Conservation (phyloP, 2,113 vertebrate species). For the Illadopsis cleaveri region DNA sequence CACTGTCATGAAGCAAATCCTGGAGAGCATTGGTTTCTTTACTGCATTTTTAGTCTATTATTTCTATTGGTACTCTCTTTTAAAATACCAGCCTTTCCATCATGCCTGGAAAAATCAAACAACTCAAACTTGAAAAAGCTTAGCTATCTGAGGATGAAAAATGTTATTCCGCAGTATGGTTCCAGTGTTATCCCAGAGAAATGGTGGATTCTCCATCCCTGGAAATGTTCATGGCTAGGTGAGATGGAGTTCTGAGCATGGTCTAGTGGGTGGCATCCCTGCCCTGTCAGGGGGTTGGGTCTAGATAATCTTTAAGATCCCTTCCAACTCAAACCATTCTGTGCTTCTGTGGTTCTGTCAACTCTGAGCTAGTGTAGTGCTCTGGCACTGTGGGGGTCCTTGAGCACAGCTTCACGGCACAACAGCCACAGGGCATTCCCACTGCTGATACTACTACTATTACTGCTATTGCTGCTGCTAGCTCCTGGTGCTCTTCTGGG, state of each 20-base stretch:
- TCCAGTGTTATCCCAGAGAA: background rate
- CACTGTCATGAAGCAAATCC: background rate
- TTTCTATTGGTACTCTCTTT: background rate
- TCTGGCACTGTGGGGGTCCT: background rate
- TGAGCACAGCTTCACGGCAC: background rate
- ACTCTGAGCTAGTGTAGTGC: background rate
- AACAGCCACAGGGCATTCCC: background rate
- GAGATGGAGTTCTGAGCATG: background rate
- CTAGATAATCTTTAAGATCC: background rate
- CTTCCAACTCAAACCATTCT: background rate
- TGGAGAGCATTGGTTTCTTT: background rate
- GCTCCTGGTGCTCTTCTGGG: background rate
- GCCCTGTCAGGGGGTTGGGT: background rate
- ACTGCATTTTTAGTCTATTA: background rate
- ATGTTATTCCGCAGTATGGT: background rate
- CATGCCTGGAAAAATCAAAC: background rate
- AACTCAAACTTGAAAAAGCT: background rate
- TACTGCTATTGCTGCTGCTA: background rate
- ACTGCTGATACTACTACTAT: background rate
- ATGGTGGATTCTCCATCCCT: background rate
- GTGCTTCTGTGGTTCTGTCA: background rate
- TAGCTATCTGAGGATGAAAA: background rate
- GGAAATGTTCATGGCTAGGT: background rate
- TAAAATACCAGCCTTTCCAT: background rate
- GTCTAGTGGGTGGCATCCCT: background rate